A percentile compares a stretch with the other conserved stretches of the same genome.
phyloP scores from a whole-genome alignment of 23 tunicate genomes.

The Styela plicata region DNA sequence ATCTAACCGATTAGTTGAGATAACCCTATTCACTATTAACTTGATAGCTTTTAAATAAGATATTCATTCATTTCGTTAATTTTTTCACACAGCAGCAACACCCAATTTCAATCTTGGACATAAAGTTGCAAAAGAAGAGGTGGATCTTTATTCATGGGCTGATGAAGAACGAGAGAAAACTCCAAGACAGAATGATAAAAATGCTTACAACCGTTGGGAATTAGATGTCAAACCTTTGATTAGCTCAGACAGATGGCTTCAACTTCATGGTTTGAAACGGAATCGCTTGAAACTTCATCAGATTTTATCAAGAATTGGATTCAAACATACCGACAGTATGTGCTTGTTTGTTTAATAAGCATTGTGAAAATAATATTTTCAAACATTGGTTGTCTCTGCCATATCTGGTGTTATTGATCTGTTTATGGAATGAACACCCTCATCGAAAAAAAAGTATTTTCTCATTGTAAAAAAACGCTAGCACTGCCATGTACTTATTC shows the following conservation, averaged over 20 bases:
- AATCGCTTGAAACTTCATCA: slow-evolving; percentile 41
- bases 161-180: slow-evolving; percentile 62
- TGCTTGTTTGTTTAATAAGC: neutral
- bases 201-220: slow-evolving; percentile 38
- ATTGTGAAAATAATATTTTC: too few relatives aligned
- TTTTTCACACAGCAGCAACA: slow-evolving; percentile 35
- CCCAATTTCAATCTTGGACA: slow-evolving; percentile 74
- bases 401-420: too few relatives aligned
- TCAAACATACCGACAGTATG: slow-evolving; percentile 25
- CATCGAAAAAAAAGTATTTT: too few relatives aligned
- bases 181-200: neutral
- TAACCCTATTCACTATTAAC: too few relatives aligned
- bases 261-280: slow-evolving; percentile 76
- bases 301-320: slow-evolving; percentile 26
- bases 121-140: slow-evolving; percentile 38
- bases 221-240: slow-evolving; percentile 78
- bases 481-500: too few relatives aligned
- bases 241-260: slow-evolving; percentile 84
- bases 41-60: too few relatives aligned
- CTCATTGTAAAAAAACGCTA: too few relatives aligned
- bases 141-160: slow-evolving; percentile 77
- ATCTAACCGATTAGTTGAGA: too few relatives aligned
- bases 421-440: too few relatives aligned
- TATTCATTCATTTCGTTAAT: too few relatives aligned
- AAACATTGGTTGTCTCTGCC: too few relatives aligned